These are phyloP conservation scores for Calephelis perditalis DNA, from an alignment of 2,888 invertebrate species.

Conservation along the genomic window DNA sequence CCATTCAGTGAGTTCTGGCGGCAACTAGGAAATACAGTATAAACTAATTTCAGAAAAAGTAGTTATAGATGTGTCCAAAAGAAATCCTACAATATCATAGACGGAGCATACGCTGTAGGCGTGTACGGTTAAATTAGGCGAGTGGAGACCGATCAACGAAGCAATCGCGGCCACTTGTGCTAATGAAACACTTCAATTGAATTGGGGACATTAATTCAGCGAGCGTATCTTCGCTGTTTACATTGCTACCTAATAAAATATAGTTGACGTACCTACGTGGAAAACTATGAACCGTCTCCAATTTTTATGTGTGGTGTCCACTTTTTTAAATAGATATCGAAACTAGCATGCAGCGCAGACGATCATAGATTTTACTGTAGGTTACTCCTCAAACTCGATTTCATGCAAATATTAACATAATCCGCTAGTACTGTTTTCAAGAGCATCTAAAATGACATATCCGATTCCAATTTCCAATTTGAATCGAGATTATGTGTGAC, in stretches of 20 bases:
- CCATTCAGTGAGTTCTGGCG: too few relatives aligned
- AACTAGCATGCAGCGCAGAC: too few relatives aligned
- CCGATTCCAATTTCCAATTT: too few relatives aligned
- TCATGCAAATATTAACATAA: too few relatives aligned
- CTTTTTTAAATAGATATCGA: background rate
- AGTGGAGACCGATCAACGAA: conserved; percentile 59
- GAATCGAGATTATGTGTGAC: too few relatives aligned
- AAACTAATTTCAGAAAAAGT: too few relatives aligned
- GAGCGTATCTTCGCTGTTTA: conserved; percentile 56
- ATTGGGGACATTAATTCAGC: conserved; percentile 75
- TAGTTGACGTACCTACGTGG: conserved; percentile 33
- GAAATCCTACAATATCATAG: conserved; percentile 18
- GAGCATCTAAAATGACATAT: too few relatives aligned
- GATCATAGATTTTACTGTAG: too few relatives aligned
- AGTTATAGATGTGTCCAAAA: conserved; percentile 9
- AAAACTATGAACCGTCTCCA: conserved; percentile 24
- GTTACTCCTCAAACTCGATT: too few relatives aligned
- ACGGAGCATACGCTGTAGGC: conserved; percentile 49
- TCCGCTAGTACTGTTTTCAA: too few relatives aligned
- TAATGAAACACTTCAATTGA: conserved; percentile 77
- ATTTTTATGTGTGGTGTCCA: background rate
- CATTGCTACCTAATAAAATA: conserved; percentile 46
- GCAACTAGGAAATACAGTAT: too few relatives aligned
- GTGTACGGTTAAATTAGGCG: conserved; percentile 37
- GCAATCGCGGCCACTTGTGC: conserved; percentile 77